Base-by-base conservation (phyloP, 2,888 invertebrate genomes). In the Apomyelois bistriatella region DNA sequence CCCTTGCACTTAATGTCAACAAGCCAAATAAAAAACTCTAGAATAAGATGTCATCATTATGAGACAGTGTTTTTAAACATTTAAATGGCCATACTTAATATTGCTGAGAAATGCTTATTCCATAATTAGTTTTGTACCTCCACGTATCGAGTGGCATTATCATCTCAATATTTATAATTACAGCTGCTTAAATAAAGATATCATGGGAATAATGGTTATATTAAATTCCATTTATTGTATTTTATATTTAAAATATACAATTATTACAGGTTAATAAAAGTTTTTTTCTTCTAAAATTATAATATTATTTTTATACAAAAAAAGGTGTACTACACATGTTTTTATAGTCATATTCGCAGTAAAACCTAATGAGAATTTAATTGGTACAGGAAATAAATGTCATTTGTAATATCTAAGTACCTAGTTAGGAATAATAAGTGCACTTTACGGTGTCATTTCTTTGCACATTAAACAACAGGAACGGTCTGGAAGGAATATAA, bases 1-100 rank as follows among this genome's bases (percentile, higher is more conserved):
- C 55, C 59, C 57, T 55, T 54, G 53, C 37, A 43, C 53, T 53
- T 55, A 49, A 52, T 43, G 43, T 28, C 43, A 17, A 54, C 52
- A 52, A 50, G 32, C 32, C 15, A 46, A 46, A 32, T 43, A 43
- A 46, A 46, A 46, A 46, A 32, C 15, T 15, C 9, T 16, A 10
- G 15, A 46, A 12, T 32, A 32, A 32, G 32, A 46, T 46, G 46
- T 46, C 46, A 46, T 46, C 46, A 46, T 46, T 46, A 32, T 5
- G 12, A 32, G 9, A 46, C 46, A 46, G 46, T 46, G 46, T 15
- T 32, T 32, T 32, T 8, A 32, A 16, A 32, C 1, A 32, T 46
- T 43, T 30, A 46, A 16, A 46, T 46, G 32, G 4, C 30, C 8
- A 9, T 43, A n/a, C 8, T 41, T 16, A 32, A 9, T 32, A 32